Percentiles rank a stretch among this genome's conserved stretches.
Evolutionary conservation across 1,140 invertebrate species (phyloP).

Genomic region (Leptinotarsa lineolata): DNA sequence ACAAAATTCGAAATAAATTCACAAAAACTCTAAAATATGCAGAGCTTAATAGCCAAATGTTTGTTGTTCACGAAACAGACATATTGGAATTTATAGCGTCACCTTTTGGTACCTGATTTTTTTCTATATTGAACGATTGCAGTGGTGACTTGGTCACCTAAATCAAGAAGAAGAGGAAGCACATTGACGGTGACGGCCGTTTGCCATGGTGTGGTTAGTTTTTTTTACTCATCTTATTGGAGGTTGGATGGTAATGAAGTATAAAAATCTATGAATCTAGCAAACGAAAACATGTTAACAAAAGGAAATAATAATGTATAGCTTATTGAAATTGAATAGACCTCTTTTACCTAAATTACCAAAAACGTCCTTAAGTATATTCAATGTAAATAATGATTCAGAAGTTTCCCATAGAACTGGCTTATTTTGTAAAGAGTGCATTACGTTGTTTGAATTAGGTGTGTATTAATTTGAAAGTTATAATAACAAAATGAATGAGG

Average conservation of each 20-base stretch:
- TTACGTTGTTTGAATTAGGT: conserved; percentile 18
- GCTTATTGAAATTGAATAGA: conserved; percentile 16
- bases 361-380: conserved; percentile 2
- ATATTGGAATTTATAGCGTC: background rate
- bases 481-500: conserved; percentile 1
- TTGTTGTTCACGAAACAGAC: background rate
- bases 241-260: too few species aligned
- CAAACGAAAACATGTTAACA: too few species aligned
- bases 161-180: too few species aligned
- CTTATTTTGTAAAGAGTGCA: conserved; percentile 41
- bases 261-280: too few species aligned
- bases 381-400: background rate
- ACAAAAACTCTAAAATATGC: too few species aligned
- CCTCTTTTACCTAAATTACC: conserved; percentile 12
- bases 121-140: too few species aligned
- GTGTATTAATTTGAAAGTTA: conserved; percentile 7
- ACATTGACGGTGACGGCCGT: too few species aligned
- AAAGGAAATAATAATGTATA: conserved; percentile 20
- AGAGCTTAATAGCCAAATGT: background rate
- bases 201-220: too few species aligned
- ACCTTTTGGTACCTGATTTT: background rate
- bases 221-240: too few species aligned
- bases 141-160: too few species aligned
- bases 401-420: conserved; percentile 35
- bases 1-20: too few species aligned